phyloP scores from a whole-genome alignment of 1,140 invertebrate species.

The Drosophila sturtevanti region DNA sequence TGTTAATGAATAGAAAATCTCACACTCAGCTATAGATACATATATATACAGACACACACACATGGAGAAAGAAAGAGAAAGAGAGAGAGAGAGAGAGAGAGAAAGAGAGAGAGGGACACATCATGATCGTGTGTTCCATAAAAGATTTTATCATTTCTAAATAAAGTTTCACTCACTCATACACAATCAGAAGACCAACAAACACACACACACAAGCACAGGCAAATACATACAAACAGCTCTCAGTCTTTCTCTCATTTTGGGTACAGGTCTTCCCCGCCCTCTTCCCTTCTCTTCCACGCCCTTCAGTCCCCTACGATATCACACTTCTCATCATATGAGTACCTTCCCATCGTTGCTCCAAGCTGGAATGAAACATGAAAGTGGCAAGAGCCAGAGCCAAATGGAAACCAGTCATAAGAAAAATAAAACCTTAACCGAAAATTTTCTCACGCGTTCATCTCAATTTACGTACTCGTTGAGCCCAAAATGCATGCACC shows the following conservation, averaged over 20 bases:
- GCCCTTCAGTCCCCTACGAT: constrained; percentile 40
- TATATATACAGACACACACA: constrained; percentile 4
- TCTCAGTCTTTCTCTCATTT: constrained; percentile 22
- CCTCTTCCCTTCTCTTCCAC: constrained; percentile 28
- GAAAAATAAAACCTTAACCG: constrained; percentile 45
- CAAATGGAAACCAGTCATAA: constrained; percentile 47
- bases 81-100: too few relatives aligned
- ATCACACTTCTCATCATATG: constrained; percentile 51
- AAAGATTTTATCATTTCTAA: constrained; percentile 58
- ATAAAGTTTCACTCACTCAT: constrained; percentile 65
- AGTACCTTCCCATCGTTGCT: constrained; percentile 41
- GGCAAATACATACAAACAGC: constrained; percentile 14
- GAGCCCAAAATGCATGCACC: constrained; percentile 34
- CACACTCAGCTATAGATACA: constrained; percentile 19
- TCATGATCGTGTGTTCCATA: constrained; percentile 31
- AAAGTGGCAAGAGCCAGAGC: constrained; percentile 51
- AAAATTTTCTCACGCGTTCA: constrained; percentile 76
- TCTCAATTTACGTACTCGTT: constrained; percentile 61
- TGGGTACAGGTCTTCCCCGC: constrained; percentile 21
- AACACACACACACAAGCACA: constrained; percentile 53
- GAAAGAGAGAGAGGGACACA: too few relatives aligned
- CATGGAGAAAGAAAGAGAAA: too few relatives aligned
- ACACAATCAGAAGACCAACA: not conserved
- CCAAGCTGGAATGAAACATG: constrained; percentile 38
- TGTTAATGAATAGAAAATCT: constrained; percentile 74